Evolutionary conservation across 2,113 vertebrate species (phyloP).

Genomic region (Meles meles): DNA sequence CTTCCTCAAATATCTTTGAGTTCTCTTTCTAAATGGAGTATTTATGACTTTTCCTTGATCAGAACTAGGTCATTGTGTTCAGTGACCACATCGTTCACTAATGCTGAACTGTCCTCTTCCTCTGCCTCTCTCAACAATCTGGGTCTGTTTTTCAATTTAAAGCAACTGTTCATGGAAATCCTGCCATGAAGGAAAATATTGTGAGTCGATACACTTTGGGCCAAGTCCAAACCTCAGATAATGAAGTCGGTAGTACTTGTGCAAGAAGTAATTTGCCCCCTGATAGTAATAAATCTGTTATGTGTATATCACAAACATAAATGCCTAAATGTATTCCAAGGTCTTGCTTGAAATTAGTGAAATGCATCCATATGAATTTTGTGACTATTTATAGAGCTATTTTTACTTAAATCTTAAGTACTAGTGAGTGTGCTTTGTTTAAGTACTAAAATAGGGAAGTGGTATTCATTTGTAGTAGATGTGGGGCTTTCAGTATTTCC

Average conservation of each 20-base stretch:
- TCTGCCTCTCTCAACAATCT: not conserved
- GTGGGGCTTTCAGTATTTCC: not conserved
- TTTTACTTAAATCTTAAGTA: conserved; percentile 2
- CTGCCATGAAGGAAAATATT: conserved; percentile 57
- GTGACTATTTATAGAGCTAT: not conserved
- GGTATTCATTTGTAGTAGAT: not conserved
- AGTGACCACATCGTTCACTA: not conserved
- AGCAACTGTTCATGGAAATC: conserved; percentile 53
- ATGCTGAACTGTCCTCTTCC: not conserved
- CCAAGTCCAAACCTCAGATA: conserved; percentile 38
- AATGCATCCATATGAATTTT: conserved; percentile 1
- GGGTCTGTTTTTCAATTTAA: conserved; percentile 58
- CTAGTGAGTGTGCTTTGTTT: not conserved
- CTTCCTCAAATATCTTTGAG: conserved; percentile 32
- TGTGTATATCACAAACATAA: conserved; percentile 35
- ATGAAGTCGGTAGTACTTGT: conserved; percentile 37
- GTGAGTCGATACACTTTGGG: conserved; percentile 52
- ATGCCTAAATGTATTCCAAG: conserved; percentile 21
- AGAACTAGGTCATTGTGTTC: conserved; percentile 50
- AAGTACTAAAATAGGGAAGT: conserved; percentile 6
- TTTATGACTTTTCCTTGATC: conserved; percentile 31
- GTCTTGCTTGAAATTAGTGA: conserved; percentile 38
- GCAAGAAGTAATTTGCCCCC: conserved; percentile 23
- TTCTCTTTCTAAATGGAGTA: conserved; percentile 47
- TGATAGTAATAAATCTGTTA: conserved; percentile 42